These are phyloP conservation scores for Hydropsyche tenuis DNA, from an alignment of 1,140 invertebrate genomes.

Conservation along the genomic window DNA sequence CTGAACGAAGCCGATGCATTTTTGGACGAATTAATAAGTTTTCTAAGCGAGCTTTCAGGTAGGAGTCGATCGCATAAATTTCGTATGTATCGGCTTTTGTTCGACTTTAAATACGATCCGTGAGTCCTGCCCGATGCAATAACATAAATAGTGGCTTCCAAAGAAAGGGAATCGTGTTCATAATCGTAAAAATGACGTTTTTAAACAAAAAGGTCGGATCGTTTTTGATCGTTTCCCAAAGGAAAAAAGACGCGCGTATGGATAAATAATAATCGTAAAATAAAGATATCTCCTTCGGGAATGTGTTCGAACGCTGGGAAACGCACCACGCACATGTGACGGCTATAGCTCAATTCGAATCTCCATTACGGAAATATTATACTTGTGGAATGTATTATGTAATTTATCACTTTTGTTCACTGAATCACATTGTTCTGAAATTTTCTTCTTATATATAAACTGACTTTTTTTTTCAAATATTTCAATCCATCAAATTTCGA, in stretches of 20 bases:
- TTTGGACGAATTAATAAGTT: background rate
- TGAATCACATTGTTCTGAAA: too few relatives aligned
- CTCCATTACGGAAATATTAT: too few relatives aligned
- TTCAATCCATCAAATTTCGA: too few relatives aligned
- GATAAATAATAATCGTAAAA: constrained; percentile 47
- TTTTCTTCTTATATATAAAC: too few relatives aligned
- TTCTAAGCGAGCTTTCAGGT: constrained; percentile 5
- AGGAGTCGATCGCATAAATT: constrained; percentile 29
- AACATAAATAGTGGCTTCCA: constrained; percentile 40
- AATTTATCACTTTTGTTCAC: too few relatives aligned
- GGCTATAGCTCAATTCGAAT: too few relatives aligned
- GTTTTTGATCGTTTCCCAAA: constrained; percentile 27
- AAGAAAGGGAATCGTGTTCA: constrained; percentile 24
- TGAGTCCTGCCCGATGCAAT: constrained; percentile 24
- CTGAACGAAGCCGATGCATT: background rate
- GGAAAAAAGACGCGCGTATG: constrained; percentile 34
- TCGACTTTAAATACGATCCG: constrained; percentile 21
- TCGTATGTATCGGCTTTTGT: constrained; percentile 1
- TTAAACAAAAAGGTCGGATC: constrained; percentile 41
- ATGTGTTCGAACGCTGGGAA: too few relatives aligned
- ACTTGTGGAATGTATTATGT: too few relatives aligned
- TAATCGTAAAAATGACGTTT: constrained; percentile 42
- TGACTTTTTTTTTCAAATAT: too few relatives aligned
- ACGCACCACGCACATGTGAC: background rate
- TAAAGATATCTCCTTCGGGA: constrained; percentile 34